Conservation (phyloP, 2,888 invertebrate species). For the Ectemnius continuus region DNA sequence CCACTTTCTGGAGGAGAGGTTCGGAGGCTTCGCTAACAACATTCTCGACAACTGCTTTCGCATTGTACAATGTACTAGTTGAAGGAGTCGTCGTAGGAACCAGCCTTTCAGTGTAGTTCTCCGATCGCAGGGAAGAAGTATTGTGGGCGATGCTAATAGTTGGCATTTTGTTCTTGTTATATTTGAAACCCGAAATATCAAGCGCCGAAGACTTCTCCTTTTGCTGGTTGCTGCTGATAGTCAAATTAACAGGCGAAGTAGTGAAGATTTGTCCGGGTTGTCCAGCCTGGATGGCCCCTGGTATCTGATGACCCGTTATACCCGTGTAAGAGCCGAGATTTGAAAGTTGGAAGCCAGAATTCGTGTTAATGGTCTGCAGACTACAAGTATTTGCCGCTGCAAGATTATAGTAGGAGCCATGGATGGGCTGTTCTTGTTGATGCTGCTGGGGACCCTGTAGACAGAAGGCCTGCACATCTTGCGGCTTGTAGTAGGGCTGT, state of each 20-base stretch:
- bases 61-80: slow-evolving; percentile 24
- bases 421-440: slow-evolving; percentile 58
- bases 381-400: slow-evolving; percentile 60
- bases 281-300: slow-evolving; percentile 41
- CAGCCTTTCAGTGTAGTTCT: slow-evolving; percentile 55
- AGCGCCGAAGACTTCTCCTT: slow-evolving; percentile 52
- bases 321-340: slow-evolving; percentile 55
- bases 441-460: slow-evolving; percentile 58
- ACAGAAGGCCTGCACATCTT: slow-evolving; percentile 67
- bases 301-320: slow-evolving; percentile 57
- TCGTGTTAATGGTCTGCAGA: slow-evolving; percentile 62
- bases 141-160: slow-evolving; percentile 10
- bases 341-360: slow-evolving; percentile 59
- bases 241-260: slow-evolving; percentile 50
- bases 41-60: slow-evolving; percentile 10
- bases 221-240: slow-evolving; percentile 43
- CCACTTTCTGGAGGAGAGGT: slow-evolving; percentile 26
- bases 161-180: slow-evolving; percentile 19
- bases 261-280: slow-evolving; percentile 60
- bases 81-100: slow-evolving; percentile 21
- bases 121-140: slow-evolving; percentile 15
- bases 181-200: slow-evolving; percentile 39
- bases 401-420: slow-evolving; percentile 65
- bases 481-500: slow-evolving; percentile 68
- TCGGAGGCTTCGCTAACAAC: slow-evolving; percentile 9